Evolutionary conservation across 2,113 vertebrate genomes (phyloP).

Genomic region (Caranx ignobilis): DNA sequence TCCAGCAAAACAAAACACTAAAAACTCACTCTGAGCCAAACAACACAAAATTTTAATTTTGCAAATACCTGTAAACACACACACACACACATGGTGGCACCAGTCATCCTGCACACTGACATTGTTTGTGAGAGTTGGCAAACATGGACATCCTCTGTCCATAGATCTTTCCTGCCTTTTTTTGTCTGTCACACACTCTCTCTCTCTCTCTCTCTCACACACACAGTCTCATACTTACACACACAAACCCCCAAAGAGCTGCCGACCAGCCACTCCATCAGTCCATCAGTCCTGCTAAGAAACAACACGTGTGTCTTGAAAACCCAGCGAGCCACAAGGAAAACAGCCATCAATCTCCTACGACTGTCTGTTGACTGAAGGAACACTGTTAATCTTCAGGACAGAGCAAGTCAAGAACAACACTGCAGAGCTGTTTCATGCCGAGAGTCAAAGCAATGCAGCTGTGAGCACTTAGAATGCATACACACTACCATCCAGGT

Average conservation of each 20-base stretch:
- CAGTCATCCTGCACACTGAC: not conserved
- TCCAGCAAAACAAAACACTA: not conserved
- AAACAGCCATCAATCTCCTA: constrained; percentile 73
- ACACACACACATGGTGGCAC: not conserved
- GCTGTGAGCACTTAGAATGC: constrained; percentile 58
- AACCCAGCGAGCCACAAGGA: constrained; percentile 62
- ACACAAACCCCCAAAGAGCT: constrained; percentile 35
- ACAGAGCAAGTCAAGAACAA: constrained; percentile 64
- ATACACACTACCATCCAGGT: constrained; percentile 24
- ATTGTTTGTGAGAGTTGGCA: not conserved
- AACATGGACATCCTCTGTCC: constrained; percentile 42
- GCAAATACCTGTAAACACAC: too few species aligned
- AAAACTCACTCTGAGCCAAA: not conserved
- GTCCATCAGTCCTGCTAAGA: constrained; percentile 35
- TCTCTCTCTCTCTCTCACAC: not conserved
- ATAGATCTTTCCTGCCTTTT: not conserved
- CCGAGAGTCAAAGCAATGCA: constrained; percentile 42
- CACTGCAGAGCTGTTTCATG: constrained; percentile 46
- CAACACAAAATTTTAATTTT: not conserved
- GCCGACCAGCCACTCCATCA: constrained; percentile 13
- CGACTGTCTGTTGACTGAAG: constrained; percentile 50
- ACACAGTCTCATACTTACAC: not conserved
- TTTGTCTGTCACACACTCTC: not conserved
- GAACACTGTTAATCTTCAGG: constrained; percentile 55
- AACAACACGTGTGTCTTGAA: constrained; percentile 56